Conservation (phyloP, 1,140 invertebrate species). For the Wiebesia pumilae region DNA sequence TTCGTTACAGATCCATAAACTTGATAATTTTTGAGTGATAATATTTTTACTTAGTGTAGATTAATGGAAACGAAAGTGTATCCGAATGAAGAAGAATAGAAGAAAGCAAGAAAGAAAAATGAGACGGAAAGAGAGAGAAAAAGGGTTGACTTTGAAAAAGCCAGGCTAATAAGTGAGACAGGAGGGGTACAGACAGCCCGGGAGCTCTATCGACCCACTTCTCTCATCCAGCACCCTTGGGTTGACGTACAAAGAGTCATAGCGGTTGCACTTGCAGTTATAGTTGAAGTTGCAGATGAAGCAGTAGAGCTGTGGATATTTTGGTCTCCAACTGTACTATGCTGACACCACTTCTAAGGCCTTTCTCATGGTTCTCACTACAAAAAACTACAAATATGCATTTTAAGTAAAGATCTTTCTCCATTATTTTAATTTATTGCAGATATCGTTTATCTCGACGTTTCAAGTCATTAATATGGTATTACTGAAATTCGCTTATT, state of each 20-base stretch:
- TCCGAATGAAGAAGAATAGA: too few species aligned
- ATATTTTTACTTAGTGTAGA: too few species aligned
- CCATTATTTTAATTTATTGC: not conserved
- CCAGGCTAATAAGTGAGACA: not conserved
- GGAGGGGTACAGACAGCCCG: constrained; percentile 55
- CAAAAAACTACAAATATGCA: too few species aligned
- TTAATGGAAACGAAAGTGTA: too few species aligned
- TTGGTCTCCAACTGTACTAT: not conserved
- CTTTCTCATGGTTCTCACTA: not conserved
- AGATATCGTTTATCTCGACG: too few species aligned
- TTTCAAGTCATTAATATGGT: too few species aligned
- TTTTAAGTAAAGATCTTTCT: too few species aligned
- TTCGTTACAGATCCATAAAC: too few species aligned
- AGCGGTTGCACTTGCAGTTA: too few species aligned
- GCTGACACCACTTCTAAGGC: too few species aligned
- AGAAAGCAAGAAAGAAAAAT: not conserved
- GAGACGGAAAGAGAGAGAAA: constrained; percentile 10
- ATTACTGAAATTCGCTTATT: too few species aligned
- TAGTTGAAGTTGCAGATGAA: not conserved
- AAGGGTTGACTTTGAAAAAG: not conserved
- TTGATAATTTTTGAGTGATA: too few species aligned
- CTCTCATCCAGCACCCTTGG: constrained; percentile 69
- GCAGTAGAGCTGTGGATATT: not conserved
- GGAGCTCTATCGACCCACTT: constrained; percentile 72
- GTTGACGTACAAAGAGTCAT: constrained; percentile 44